Evolutionary conservation across 2,888 invertebrate species (phyloP).

Genomic region (Xylocampa areola): DNA sequence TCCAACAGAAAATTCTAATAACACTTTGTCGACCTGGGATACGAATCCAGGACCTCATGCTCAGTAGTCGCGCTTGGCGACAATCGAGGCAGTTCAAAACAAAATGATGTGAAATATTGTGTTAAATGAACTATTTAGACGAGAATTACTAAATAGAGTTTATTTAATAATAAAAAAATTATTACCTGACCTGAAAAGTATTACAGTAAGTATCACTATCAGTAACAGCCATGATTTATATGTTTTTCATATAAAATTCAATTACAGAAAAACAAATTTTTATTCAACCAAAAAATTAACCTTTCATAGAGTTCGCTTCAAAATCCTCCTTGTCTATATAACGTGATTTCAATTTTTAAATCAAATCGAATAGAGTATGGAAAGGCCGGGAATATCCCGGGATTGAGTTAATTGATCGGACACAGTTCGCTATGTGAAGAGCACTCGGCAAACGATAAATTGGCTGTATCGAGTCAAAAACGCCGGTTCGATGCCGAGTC

Average conservation of each 20-base stretch:
- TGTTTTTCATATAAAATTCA: background rate
- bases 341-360: constrained; percentile 55
- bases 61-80: too few species aligned
- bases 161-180: too few species aligned
- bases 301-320: constrained; percentile 29
- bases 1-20: too few species aligned
- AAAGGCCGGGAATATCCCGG: constrained; percentile 53
- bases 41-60: too few species aligned
- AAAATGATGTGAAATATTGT: too few species aligned
- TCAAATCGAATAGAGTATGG: constrained; percentile 49
- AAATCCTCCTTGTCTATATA: constrained; percentile 34
- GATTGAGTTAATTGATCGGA: constrained; percentile 63
- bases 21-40: too few species aligned
- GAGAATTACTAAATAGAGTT: too few species aligned
- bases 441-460: constrained; percentile 56
- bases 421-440: constrained; percentile 55
- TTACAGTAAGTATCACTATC: too few species aligned
- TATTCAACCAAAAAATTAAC: constrained; percentile 28
- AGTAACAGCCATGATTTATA: background rate
- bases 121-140: too few species aligned
- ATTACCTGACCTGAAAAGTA: too few species aligned
- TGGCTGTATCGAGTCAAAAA: constrained; percentile 59
- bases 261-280: constrained; percentile 5
- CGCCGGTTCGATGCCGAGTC: constrained; percentile 39
- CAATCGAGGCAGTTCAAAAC: too few species aligned